Conservation (phyloP, 2,888 invertebrate genomes). For the Agrotis segetum region DNA sequence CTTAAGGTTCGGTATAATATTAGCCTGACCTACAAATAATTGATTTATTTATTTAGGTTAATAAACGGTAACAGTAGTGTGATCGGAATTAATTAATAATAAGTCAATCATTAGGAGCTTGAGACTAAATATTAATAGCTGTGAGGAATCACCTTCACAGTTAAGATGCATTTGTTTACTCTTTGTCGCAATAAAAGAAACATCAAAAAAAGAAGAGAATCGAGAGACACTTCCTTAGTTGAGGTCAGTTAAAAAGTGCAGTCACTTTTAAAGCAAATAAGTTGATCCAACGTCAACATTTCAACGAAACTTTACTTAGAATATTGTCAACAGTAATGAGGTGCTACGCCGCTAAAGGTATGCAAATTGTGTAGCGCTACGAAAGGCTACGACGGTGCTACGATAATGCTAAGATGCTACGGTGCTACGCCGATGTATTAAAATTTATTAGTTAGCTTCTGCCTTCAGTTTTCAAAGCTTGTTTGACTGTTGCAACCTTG, state of each 20-base stretch:
- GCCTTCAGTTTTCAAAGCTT: background rate
- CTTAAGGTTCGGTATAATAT: background rate
- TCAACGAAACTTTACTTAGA: slow-evolving; percentile 18
- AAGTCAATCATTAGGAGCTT: background rate
- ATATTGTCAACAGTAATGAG: slow-evolving; percentile 37
- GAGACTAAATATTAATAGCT: too few species aligned
- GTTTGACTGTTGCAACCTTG: too few species aligned
- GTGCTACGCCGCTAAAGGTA: slow-evolving; percentile 21
- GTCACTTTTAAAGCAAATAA: slow-evolving; percentile 15
- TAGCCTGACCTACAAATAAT: background rate
- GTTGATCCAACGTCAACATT: slow-evolving; percentile 13
- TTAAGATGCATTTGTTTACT: too few species aligned
- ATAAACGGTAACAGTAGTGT: background rate
- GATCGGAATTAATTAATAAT: background rate
- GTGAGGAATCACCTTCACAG: too few species aligned
- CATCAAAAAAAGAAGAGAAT: too few species aligned
- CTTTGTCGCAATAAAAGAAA: too few species aligned
- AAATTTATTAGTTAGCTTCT: too few species aligned
- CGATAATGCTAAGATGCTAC: slow-evolving; percentile 16
- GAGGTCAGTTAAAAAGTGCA: background rate
- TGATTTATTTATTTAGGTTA: background rate
- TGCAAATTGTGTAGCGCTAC: slow-evolving; percentile 42
- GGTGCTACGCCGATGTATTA: slow-evolving; percentile 29
- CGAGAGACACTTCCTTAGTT: too few species aligned
- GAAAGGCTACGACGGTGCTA: slow-evolving; percentile 27